Conservation (phyloP, 2,888 invertebrate genomes). For the Acronicta leporina region DNA sequence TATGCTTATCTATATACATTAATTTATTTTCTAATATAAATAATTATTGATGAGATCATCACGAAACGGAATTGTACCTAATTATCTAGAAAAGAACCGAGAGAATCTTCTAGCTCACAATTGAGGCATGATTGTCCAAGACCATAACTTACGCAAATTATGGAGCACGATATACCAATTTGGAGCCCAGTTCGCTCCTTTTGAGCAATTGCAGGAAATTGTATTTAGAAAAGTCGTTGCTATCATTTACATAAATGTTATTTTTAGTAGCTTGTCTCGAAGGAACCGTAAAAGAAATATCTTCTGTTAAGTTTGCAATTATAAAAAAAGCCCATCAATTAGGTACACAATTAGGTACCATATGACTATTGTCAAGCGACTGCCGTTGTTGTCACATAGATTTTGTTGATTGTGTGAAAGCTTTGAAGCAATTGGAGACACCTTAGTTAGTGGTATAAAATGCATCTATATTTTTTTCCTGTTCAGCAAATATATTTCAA, state of each 20-base stretch:
- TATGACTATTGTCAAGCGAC: too few relatives aligned
- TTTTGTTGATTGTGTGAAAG: too few relatives aligned
- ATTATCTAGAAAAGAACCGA: slow-evolving; percentile 37
- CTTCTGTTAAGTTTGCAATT: too few relatives aligned
- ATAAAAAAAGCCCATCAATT: too few relatives aligned
- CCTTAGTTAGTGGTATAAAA: too few relatives aligned
- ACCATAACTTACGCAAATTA: slow-evolving; percentile 47
- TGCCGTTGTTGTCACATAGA: too few relatives aligned
- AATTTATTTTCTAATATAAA: not conserved
- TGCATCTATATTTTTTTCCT: not conserved
- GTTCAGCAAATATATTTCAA: not conserved
- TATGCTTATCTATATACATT: too few relatives aligned
- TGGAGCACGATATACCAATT: slow-evolving; percentile 50
- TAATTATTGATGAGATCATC: slow-evolving; percentile 34
- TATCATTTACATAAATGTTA: not conserved
- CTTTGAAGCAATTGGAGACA: too few relatives aligned
- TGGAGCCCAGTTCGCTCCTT: slow-evolving; percentile 34
- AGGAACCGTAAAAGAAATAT: too few relatives aligned
- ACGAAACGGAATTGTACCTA: slow-evolving; percentile 36
- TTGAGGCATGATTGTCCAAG: slow-evolving; percentile 44
- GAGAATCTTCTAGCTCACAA: slow-evolving; percentile 34
- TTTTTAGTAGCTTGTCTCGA: not conserved
- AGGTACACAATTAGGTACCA: too few relatives aligned
- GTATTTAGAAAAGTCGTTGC: slow-evolving; percentile 19
- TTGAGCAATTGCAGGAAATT: slow-evolving; percentile 10